These are phyloP conservation scores for Parthenolecanium corni DNA, from an alignment of 2,888 invertebrate genomes.

Conservation along the genomic window DNA sequence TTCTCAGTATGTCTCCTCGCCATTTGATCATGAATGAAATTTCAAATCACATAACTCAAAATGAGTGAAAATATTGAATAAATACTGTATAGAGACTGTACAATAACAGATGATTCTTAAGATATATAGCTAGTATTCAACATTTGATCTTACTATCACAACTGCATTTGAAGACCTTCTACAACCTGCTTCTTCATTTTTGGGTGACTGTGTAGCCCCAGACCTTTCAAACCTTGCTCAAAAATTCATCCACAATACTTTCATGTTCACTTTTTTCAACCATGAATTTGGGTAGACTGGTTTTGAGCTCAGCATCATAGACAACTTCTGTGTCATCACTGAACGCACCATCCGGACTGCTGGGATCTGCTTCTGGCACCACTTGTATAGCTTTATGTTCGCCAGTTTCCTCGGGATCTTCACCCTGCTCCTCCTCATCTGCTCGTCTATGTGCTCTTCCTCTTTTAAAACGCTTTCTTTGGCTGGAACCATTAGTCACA, in stretches of 20 bases:
- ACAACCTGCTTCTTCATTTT: no score
- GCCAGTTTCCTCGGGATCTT: slow-evolving; percentile 34
- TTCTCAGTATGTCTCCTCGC: no score
- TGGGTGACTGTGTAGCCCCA: no score
- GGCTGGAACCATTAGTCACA: not conserved
- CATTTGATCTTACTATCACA: no score
- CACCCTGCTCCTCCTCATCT: slow-evolving; percentile 30
- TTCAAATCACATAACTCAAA: no score
- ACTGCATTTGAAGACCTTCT: no score
- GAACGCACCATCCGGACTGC: slow-evolving; percentile 49
- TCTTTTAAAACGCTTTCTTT: not conserved
- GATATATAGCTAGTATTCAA: no score
- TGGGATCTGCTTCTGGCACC: slow-evolving; percentile 35
- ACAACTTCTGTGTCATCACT: slow-evolving; percentile 55
- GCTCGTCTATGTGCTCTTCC: not conserved
- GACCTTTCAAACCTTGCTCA: not conserved
- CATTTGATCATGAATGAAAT: no score
- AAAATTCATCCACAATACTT: slow-evolving; percentile 48
- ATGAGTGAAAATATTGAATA: no score
- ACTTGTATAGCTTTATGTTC: slow-evolving; percentile 31
- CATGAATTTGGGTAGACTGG: slow-evolving; percentile 57
- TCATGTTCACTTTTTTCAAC: slow-evolving; percentile 55
- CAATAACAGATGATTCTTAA: no score
- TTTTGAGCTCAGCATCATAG: slow-evolving; percentile 51
- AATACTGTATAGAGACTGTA: no score